These are phyloP conservation scores for Hypotaenidia okinawae DNA, from an alignment of 2,797 vertebrate genomes.

Conservation along the genomic window DNA sequence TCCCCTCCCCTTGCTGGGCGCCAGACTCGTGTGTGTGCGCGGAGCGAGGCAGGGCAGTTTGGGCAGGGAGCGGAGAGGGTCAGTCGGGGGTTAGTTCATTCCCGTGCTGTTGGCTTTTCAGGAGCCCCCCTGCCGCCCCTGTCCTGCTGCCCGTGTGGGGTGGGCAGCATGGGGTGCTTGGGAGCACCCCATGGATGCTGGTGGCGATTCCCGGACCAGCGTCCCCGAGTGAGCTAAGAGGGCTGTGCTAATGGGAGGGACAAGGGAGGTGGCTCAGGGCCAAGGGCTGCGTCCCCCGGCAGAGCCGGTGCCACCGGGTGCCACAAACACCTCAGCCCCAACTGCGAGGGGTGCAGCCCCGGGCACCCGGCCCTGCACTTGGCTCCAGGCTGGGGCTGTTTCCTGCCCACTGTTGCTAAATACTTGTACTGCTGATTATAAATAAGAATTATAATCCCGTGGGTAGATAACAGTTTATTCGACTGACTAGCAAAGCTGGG, in stretches of 20 bases:
- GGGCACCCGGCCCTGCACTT: rapidly evolving
- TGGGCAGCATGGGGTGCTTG: not conserved
- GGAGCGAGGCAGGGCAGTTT: not conserved
- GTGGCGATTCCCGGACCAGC: rapidly evolving
- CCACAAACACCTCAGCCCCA: not conserved
- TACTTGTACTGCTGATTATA: not conserved
- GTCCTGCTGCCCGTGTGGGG: not conserved
- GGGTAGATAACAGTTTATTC: not conserved
- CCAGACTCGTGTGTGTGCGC: not conserved
- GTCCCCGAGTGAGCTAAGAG: not conserved
- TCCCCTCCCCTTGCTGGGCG: not conserved
- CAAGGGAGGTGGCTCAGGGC: not conserved
- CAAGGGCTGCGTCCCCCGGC: not conserved
- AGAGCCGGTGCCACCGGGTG: not conserved
- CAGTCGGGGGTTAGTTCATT: not conserved
- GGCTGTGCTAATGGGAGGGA: not conserved
- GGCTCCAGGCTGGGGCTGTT: not conserved
- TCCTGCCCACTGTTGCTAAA: not conserved
- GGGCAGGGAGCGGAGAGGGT: not conserved
- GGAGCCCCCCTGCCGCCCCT: not conserved
- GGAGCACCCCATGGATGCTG: not conserved
- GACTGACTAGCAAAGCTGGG: not conserved
- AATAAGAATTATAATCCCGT: not conserved
- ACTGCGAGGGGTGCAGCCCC: not conserved
- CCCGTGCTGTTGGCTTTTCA: not conserved